These are phyloP conservation scores for Digitonthophagus gazella DNA, from an alignment of 2,888 invertebrate species.

Conservation along the genomic window DNA sequence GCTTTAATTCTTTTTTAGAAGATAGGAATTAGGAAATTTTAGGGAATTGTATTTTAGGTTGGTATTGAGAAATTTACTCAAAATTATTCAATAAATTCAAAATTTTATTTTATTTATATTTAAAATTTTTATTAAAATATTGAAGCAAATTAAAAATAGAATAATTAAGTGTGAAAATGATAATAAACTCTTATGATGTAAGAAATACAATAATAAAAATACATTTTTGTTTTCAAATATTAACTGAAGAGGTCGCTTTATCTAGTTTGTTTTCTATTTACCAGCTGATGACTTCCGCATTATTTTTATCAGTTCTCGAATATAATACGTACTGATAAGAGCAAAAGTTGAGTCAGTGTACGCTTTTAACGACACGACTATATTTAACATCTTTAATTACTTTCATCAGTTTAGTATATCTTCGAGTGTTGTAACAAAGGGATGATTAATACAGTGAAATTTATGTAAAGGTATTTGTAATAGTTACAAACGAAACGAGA, in stretches of 20 bases:
- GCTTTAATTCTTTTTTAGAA: background rate
- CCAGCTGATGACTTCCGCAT: background rate
- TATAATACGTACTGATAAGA: background rate
- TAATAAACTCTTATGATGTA: no score
- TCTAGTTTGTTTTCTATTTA: background rate
- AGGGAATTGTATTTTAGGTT: background rate
- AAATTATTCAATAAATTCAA: no score
- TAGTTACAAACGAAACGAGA: no score
- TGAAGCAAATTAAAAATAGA: background rate
- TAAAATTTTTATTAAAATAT: no score
- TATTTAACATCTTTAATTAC: no score
- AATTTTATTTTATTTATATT: no score
- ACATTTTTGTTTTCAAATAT: background rate
- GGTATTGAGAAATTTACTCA: background rate
- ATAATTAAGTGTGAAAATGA: no score
- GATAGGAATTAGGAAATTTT: background rate
- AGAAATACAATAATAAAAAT: background rate
- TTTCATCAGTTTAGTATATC: no score
- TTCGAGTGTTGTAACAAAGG: no score
- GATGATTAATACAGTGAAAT: no score
- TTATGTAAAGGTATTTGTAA: no score
- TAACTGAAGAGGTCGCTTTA: background rate
- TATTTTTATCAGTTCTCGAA: background rate
- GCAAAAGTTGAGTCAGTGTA: background rate
- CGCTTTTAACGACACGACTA: no score